Conservation (phyloP, 2,113 vertebrate species). For the Nymphicus hollandicus region DNA sequence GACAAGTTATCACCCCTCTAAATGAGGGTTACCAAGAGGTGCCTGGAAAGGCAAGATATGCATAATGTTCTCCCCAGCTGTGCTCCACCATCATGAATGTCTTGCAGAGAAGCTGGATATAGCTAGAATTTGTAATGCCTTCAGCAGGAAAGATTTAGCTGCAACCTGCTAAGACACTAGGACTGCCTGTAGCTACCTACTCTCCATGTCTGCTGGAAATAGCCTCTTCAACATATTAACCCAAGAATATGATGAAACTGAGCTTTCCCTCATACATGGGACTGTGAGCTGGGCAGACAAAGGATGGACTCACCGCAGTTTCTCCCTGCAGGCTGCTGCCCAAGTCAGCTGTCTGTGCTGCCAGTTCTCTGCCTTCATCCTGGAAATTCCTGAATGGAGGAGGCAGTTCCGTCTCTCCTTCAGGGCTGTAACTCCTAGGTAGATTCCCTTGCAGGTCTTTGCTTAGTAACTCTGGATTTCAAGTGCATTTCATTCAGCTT, state of each 20-base stretch:
- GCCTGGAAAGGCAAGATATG: neutral
- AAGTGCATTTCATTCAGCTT: neutral
- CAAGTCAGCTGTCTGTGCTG: neutral
- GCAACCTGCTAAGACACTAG: neutral
- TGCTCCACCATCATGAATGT: neutral
- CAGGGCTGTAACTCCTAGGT: neutral
- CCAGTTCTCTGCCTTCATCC: neutral
- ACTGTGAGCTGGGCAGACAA: neutral
- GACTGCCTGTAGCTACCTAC: neutral
- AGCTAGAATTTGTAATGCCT: neutral
- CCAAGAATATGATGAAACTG: neutral
- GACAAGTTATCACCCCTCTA: neutral
- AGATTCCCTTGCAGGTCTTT: neutral
- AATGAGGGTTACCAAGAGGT: neutral
- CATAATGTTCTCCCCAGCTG: neutral
- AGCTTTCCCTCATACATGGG: neutral
- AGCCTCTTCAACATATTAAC: neutral
- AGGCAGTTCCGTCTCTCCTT: neutral
- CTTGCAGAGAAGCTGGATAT: neutral
- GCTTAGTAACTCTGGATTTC: neutral
- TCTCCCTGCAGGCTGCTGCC: neutral
- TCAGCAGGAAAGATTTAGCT: neutral
- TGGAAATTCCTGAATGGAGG: neutral
- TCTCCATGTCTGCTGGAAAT: neutral
- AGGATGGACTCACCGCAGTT: accelerated